Base-by-base conservation (phyloP, 2,113 vertebrate genomes). In the Lasiurus cinereus region DNA sequence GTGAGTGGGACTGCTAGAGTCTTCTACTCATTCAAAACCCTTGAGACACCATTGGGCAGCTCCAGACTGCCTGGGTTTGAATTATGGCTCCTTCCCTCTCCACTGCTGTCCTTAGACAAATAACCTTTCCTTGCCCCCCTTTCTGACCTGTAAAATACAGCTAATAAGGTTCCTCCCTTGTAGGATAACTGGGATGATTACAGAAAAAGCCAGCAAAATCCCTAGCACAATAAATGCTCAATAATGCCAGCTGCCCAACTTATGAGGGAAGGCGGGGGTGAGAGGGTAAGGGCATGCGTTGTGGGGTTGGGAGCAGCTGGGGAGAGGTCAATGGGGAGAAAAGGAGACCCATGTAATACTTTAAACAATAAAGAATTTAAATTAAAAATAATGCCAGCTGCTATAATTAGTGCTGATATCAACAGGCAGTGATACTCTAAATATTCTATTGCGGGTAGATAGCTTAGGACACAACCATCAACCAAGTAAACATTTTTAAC, bases 101-200 rank as follows among this genome's bases (percentile, higher is more conserved):
- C 29, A 36, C 18, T 31, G 74, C 3, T 46, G n/a, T 66, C 27
- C n/a, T 69, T 46, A 16, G 33, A 16, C 27, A 79, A 79, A 69
- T 4, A 50, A 56, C 33, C 2, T 54, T 50, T 31, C 59, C 0
- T 0, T 1, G 24, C 29, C 56, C 29, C 3, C 2, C 39, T 62
- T 70, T 48, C 76, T n/a, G 16, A 70, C 19, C 36, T 73, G 46
- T 72, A 69, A 29, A 80, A 59, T 31, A 84, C 24, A 43, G 27
- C 39, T 39, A 74, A 19, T 64, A 12, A 18, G 64, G 33, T n/a
- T 29, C 52, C 84, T 54, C 13, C 64, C 33, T 36, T 18, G 16
- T n/a, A 62, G 67, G 46, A 5, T 52, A 83, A 33, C 6, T 13
- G 39, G 69, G 27, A 46, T 15, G 39, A n/a, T 86, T 31, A 29